These are phyloP conservation scores for Peromyscus polionotus DNA, from an alignment of 2,113 vertebrate species.

Conservation along the genomic window DNA sequence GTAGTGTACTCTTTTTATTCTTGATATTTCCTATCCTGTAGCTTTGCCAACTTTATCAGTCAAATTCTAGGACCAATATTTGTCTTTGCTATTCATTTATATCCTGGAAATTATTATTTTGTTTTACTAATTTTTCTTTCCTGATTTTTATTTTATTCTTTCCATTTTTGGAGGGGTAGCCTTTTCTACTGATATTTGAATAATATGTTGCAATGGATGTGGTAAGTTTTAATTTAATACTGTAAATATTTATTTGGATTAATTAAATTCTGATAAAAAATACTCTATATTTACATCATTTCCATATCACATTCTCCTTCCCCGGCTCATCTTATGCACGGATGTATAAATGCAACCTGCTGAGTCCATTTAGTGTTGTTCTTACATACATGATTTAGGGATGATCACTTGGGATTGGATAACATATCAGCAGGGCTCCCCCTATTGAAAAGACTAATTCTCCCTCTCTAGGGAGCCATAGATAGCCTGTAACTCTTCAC, in stretches of 20 bases:
- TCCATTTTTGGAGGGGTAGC: not conserved
- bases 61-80: not conserved
- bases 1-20: not conserved
- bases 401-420: too few relatives aligned
- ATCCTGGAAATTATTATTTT: not conserved
- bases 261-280: not conserved
- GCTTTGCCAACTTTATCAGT: not conserved
- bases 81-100: not conserved
- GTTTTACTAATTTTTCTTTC: not conserved
- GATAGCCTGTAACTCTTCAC: not conserved
- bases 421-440: not conserved
- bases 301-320: not conserved
- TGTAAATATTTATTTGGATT: not conserved
- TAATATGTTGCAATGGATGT: not conserved
- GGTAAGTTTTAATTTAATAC: conserved; percentile 31
- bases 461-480: not conserved
- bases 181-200: conserved; percentile 1
- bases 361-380: not conserved
- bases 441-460: not conserved
- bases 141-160: not conserved
- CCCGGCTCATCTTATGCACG: not conserved
- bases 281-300: not conserved
- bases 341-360: too few relatives aligned
- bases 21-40: not conserved
- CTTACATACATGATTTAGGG: not conserved